These are phyloP conservation scores for Volucella zonaria DNA, from an alignment of 2,888 invertebrate genomes.

Conservation along the genomic window DNA sequence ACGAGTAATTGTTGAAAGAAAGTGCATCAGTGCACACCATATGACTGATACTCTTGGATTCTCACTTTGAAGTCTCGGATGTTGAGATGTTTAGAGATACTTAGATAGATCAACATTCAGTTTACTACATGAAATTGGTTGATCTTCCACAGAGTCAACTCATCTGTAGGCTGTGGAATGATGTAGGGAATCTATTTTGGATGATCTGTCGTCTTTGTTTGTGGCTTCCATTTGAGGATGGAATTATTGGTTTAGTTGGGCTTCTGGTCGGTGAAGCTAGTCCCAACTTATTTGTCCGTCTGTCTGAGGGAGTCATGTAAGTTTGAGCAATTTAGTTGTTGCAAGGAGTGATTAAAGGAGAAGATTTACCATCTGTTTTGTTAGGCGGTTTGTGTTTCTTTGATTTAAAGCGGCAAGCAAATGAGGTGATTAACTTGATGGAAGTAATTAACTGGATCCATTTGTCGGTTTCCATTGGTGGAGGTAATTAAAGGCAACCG, in stretches of 20 bases:
- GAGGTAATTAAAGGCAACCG: conserved; percentile 38
- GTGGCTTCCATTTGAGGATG: conserved; percentile 34
- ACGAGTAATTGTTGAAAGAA: conserved; percentile 8
- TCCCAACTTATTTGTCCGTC: too few species aligned
- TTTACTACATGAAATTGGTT: conserved; percentile 20
- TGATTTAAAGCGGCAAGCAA: conserved; percentile 54
- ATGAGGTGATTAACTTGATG: conserved; percentile 59
- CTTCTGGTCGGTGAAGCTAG: background rate
- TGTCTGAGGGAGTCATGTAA: conserved; percentile 7
- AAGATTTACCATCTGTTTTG: background rate
- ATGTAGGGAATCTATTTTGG: conserved; percentile 51
- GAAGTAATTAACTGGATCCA: background rate
- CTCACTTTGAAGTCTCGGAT: conserved; percentile 29
- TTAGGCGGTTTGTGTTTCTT: conserved; percentile 40
- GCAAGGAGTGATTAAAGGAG: conserved; percentile 19
- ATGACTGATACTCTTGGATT: conserved; percentile 8
- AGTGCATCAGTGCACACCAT: conserved; percentile 17
- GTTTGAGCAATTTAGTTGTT: background rate
- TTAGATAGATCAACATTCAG: conserved; percentile 35
- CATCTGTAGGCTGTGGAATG: background rate
- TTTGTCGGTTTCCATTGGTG: background rate
- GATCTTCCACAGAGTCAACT: conserved; percentile 26
- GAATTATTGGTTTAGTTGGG: conserved; percentile 20
- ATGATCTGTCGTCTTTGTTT: conserved; percentile 24
- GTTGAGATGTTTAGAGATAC: background rate